These are phyloP conservation scores for Neotoma lepida DNA, from an alignment of 2,113 vertebrate species.

Conservation along the genomic window DNA sequence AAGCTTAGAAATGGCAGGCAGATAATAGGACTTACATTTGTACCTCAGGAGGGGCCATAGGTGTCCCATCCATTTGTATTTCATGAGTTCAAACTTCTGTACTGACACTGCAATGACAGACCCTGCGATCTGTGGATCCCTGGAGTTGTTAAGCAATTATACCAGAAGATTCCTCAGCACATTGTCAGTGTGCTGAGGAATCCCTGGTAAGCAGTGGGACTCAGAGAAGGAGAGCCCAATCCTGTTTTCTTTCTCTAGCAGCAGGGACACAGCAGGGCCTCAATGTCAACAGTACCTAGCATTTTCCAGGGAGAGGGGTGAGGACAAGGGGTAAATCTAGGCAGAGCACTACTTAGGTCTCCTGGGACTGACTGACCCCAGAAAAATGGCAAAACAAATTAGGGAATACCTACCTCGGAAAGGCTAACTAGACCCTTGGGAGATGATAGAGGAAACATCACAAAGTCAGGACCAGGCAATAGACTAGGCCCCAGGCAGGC, in stretches of 20 bases:
- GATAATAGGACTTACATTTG: not conserved
- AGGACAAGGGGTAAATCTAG: not conserved
- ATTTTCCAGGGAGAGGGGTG: not conserved
- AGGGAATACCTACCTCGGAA: not conserved
- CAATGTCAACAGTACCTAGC: not conserved
- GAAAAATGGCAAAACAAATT: constrained; percentile 10
- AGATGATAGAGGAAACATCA: not conserved
- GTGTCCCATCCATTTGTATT: not conserved
- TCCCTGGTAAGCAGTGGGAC: not conserved
- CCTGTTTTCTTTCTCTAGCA: not conserved
- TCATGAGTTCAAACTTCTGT: not conserved
- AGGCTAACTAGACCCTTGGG: not conserved
- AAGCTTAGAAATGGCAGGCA: not conserved
- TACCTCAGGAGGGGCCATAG: not conserved
- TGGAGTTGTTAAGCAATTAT: not conserved
- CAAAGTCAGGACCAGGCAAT: not conserved
- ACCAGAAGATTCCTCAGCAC: not conserved
- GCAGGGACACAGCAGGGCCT: not conserved
- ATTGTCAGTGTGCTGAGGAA: not conserved
- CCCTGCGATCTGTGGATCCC: not conserved
- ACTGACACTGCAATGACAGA: not conserved
- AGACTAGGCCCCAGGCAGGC: not conserved
- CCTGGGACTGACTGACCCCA: not conserved
- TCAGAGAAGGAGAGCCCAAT: not conserved
- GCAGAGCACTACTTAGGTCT: not conserved